phyloP scores from a whole-genome alignment of 2,113 vertebrate species.

The Chlorodrepanis virens region DNA sequence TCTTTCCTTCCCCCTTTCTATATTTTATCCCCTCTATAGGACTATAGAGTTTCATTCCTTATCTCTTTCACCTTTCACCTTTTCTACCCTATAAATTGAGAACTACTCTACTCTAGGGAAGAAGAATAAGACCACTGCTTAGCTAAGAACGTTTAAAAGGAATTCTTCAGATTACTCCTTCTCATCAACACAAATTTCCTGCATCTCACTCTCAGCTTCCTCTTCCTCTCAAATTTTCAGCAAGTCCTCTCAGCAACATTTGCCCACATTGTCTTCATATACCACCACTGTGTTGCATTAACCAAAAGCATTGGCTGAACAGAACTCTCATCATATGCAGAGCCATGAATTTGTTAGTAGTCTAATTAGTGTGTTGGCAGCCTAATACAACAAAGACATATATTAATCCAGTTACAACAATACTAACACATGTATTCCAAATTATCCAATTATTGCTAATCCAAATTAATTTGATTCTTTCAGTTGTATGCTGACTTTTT shows the following conservation, averaged over 20 bases:
- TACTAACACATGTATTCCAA: background rate
- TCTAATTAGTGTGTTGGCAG: slow-evolving; percentile 11
- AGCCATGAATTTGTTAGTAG: slow-evolving; percentile 8
- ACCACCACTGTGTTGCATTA: background rate
- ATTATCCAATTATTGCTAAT: slow-evolving; percentile 11
- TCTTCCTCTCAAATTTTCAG: background rate
- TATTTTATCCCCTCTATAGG: background rate
- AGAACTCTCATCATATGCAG: background rate
- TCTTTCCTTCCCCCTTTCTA: background rate
- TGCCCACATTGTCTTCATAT: background rate
- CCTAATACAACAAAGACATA: slow-evolving; percentile 4
- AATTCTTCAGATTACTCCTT: background rate
- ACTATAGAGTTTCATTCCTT: background rate
- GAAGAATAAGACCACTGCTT: background rate
- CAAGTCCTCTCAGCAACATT: background rate
- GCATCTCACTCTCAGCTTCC: background rate
- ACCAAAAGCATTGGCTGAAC: background rate
- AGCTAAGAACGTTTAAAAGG: background rate
- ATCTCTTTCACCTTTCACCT: background rate
- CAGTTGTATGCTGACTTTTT: background rate
- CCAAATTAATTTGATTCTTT: background rate
- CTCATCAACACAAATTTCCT: background rate
- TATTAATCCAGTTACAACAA: background rate
- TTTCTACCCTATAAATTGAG: background rate
- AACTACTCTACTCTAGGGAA: background rate